Evolutionary conservation across 2,113 vertebrate species (phyloP).

Genomic region (Excalfactoria chinensis): DNA sequence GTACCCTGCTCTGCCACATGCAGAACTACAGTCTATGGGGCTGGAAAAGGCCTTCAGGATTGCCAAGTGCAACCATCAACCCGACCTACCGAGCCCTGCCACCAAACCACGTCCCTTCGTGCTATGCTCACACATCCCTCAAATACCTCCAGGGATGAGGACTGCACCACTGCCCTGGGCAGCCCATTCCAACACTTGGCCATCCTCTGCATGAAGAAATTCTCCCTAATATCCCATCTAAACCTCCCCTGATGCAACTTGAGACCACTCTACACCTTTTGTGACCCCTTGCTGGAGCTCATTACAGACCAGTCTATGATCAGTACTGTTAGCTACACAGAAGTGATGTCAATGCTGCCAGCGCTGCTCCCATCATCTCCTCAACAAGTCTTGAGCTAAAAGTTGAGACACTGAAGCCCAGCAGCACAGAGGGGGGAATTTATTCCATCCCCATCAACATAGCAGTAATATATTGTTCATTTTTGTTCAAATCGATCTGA

Average conservation of each 20-base stretch:
- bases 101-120: neutral
- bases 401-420: neutral
- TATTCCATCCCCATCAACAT: neutral
- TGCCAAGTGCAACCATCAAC: neutral
- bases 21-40: neutral
- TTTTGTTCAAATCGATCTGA: neutral
- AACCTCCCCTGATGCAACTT: neutral
- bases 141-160: neutral
- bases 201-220: neutral
- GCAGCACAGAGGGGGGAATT: neutral
- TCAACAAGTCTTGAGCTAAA: neutral
- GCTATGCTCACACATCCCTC: neutral
- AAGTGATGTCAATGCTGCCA: neutral
- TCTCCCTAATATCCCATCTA: neutral
- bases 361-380: neutral
- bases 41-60: neutral
- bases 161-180: neutral
- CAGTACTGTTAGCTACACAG: fast-evolving
- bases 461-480: slow-evolving; percentile 33
- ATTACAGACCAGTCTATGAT: neutral
- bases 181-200: neutral
- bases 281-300: neutral
- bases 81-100: neutral
- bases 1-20: neutral
- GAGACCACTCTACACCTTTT: neutral